Evolutionary conservation across 1,140 invertebrate species (phyloP), one percentile per base, ranked within the genome.

Genomic region (Saccostrea glomerata): DNA sequence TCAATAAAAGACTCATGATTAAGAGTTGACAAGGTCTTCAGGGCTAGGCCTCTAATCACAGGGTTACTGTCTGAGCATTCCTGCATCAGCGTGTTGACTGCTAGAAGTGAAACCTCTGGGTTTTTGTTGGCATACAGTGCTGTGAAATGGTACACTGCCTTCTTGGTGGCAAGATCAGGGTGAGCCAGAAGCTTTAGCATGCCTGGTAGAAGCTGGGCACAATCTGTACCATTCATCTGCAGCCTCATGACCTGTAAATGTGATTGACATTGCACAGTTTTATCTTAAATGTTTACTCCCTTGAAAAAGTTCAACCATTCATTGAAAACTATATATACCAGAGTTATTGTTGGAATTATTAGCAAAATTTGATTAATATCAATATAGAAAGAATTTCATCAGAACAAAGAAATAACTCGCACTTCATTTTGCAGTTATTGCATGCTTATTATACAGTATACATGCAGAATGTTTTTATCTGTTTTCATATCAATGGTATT

Each of bases 41-140:
- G 82, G 2, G 93, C 92, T 6, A 93, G 86, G 40, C 92, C 93
- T 23, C 93, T 87, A 6, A 91, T 87, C 86, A 92, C 88, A 12
- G 93, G 93, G 85, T 92, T 93, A 85, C 92, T 90, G 82, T 93
- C 91, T 4, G 66, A 54, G 73, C 92, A 90, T 89, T 94, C 93
- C 83, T 92, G 92, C 17, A 91, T 56, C 20, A 94, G 91, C 0
- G 92, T 92, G 90, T 94, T 94, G 15, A 92, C 88, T 12, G 91
- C 92, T 9, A 94, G 88, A 11, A 94, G 85, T 2, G 91, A 87
- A 11, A 92, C 70, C 36, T 93, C 91, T 7, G 90, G 86, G 58
- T 92, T 87, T 20, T 86, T 82, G 17, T 86, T 23, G 12, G 88
- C 87, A 85, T 93, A 90, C n/a, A 86, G 70, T 11, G 73, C 84